Percentiles rank a stretch among this genome's conserved stretches.
phyloP scores from a whole-genome alignment of 2,113 vertebrate genomes.

The Oxygymnocypris stewartii region DNA sequence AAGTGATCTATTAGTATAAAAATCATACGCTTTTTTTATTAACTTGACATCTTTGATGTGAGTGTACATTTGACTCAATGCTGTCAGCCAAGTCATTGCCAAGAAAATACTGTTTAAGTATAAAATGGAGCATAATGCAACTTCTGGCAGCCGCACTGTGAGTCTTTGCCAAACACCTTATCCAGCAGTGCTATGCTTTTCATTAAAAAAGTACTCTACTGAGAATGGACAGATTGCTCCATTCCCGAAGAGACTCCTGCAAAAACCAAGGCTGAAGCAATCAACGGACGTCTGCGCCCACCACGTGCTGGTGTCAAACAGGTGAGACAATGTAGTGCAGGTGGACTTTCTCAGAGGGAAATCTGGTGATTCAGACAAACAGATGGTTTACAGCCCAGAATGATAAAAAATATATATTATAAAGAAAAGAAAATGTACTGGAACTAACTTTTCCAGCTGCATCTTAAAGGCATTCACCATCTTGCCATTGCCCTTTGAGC shows the following conservation, averaged over 20 bases:
- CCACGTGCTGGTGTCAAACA: slow-evolving; percentile 42
- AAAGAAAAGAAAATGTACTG: slow-evolving; percentile 28
- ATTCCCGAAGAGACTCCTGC: slow-evolving; percentile 39
- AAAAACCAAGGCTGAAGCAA: slow-evolving; percentile 48
- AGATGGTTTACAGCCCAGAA: slow-evolving; percentile 35
- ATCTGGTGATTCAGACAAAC: slow-evolving; percentile 47
- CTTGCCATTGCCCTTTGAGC: neutral
- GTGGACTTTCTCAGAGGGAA: slow-evolving; percentile 42
- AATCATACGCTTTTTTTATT: slow-evolving; percentile 44
- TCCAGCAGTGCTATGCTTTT: slow-evolving; percentile 46
- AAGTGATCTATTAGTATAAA: slow-evolving; percentile 47
- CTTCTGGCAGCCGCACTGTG: slow-evolving; percentile 36
- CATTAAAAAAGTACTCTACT: slow-evolving; percentile 51
- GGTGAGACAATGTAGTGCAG: slow-evolving; percentile 40
- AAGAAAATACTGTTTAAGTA: slow-evolving; percentile 51
- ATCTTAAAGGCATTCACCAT: neutral
- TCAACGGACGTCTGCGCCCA: slow-evolving; percentile 38
- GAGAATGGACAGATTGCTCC: slow-evolving; percentile 49
- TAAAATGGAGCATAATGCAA: slow-evolving; percentile 54
- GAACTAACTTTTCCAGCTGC: slow-evolving; percentile 2
- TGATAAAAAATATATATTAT: neutral
- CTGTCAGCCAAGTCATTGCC: slow-evolving; percentile 41
- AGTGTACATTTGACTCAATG: slow-evolving; percentile 37
- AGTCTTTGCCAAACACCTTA: slow-evolving; percentile 49
- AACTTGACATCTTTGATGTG: slow-evolving; percentile 49